Percentiles rank a stretch among this genome's conserved stretches.
Evolutionary conservation across 2,888 invertebrate species (phyloP).

Genomic region (Ctena decussata): DNA sequence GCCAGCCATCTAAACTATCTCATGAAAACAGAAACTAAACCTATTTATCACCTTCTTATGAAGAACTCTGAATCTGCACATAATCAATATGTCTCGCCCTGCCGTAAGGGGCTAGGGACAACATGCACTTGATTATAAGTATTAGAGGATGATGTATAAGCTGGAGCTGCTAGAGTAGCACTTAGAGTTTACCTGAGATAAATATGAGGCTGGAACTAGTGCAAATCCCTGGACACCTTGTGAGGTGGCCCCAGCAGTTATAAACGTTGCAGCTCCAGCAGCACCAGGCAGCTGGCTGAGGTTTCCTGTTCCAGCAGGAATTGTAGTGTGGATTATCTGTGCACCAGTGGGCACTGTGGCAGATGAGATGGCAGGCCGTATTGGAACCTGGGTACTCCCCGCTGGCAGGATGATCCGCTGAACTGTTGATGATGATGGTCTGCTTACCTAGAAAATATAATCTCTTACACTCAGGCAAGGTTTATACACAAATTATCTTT

Average conservation of each 20-base stretch:
- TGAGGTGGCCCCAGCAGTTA: constrained; percentile 85
- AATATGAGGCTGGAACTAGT: constrained; percentile 89
- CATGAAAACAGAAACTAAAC: too few relatives aligned
- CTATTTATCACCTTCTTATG: too few relatives aligned
- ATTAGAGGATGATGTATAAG: too few relatives aligned
- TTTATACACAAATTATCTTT: too few relatives aligned
- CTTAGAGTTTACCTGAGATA: constrained; percentile 88
- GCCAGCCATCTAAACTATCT: too few relatives aligned
- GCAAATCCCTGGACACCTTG: constrained; percentile 87
- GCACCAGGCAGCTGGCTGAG: constrained; percentile 67
- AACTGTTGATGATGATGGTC: constrained; percentile 19
- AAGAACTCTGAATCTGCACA: too few relatives aligned
- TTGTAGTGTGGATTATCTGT: constrained; percentile 80
- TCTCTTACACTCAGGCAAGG: too few relatives aligned
- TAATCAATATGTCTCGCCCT: too few relatives aligned
- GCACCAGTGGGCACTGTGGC: constrained; percentile 67
- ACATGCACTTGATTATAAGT: too few relatives aligned
- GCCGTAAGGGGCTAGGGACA: too few relatives aligned
- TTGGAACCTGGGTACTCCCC: constrained; percentile 64
- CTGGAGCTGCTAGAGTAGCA: too few relatives aligned
- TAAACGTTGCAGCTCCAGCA: constrained; percentile 84
- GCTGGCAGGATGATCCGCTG: constrained; percentile 85
- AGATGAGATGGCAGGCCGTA: constrained; percentile 58
- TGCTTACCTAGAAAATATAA: neutral
- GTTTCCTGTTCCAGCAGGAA: constrained; percentile 79